Evolutionary conservation across 2,888 invertebrate genomes (phyloP).

Genomic region (Argyresthia albistria): DNA sequence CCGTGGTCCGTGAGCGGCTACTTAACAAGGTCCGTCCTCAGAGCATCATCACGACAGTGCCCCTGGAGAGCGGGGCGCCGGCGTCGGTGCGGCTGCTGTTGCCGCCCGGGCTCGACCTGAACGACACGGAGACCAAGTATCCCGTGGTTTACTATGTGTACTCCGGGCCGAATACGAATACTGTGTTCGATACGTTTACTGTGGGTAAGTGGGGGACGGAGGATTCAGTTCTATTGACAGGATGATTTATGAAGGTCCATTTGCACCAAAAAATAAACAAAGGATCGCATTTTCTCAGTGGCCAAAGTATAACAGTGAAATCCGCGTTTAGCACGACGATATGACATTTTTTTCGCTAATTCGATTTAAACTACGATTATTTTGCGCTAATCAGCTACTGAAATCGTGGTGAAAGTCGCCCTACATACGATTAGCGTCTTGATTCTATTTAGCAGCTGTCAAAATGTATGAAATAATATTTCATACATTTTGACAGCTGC

Average conservation of each 20-base stretch:
- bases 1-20: constrained; percentile 59
- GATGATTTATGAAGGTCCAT: not conserved
- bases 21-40: constrained; percentile 60
- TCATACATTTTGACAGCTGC: too few relatives aligned
- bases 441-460: too few relatives aligned
- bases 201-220: constrained; percentile 70
- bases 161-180: constrained; percentile 88
- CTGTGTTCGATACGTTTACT: constrained; percentile 78
- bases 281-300: too few relatives aligned
- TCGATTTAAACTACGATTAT: too few relatives aligned
- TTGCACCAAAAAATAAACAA: too few relatives aligned
- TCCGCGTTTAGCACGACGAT: too few relatives aligned
- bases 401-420: too few relatives aligned
- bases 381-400: too few relatives aligned
- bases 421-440: too few relatives aligned
- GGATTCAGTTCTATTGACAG: not conserved
- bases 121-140: constrained; percentile 68
- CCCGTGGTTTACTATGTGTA: constrained; percentile 84
- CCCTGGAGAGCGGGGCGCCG: constrained; percentile 69
- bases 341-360: too few relatives aligned
- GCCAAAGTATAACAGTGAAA: too few relatives aligned
- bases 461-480: too few relatives aligned
- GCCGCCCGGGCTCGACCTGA: constrained; percentile 77
- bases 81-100: constrained; percentile 76
- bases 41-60: constrained; percentile 69